Conservation (phyloP, 2,888 invertebrate species). For the Uropetala carovei region DNA sequence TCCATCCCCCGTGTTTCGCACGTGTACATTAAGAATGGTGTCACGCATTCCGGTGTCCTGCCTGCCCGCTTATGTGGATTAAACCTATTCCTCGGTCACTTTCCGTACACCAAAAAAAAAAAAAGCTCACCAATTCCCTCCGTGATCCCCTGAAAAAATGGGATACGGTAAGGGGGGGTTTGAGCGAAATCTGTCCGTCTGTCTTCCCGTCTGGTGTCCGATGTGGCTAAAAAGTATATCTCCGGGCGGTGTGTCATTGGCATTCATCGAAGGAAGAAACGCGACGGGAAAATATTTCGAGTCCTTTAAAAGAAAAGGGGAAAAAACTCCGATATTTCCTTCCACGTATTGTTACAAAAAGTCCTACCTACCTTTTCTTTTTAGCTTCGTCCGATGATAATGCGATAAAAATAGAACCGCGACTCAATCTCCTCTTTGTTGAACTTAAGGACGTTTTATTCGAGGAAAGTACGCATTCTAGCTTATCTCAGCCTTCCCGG, state of each 20-base stretch:
- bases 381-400: neutral
- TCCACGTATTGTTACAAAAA: neutral
- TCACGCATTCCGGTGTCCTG: slow-evolving; percentile 17
- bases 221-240: neutral
- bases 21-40: slow-evolving; percentile 2
- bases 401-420: neutral
- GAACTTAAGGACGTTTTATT: no score
- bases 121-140: neutral
- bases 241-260: neutral
- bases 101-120: neutral
- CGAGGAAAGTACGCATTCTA: no score
- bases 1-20: neutral
- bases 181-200: neutral
- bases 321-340: neutral
- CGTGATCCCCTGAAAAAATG: neutral
- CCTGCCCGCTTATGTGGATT: slow-evolving; percentile 18
- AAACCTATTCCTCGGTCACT: neutral
- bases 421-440: neutral
- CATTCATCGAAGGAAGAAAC: neutral
- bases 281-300: neutral
- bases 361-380: neutral
- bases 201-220: neutral
- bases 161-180: neutral
- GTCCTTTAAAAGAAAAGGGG: neutral
- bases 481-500: no score